Percentiles rank a stretch among this genome's conserved stretches.
phyloP scores from a whole-genome alignment of 2,888 invertebrate genomes.

The Drosophila suboccidentalis region DNA sequence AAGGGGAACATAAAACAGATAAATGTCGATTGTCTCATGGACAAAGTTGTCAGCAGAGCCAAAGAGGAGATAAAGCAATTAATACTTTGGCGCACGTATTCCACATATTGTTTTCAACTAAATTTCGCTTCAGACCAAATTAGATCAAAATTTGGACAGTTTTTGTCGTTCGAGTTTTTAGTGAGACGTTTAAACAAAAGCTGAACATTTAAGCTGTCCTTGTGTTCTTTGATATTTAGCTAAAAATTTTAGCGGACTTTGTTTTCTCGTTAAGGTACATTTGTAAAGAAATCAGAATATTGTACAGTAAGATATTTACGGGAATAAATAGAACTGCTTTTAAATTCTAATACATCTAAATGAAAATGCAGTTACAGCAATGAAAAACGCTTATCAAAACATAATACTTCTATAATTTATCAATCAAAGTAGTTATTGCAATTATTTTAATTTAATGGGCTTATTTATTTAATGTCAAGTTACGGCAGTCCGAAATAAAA shows the following conservation, averaged over 20 bases:
- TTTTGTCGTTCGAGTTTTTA: not conserved
- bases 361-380: too few relatives aligned
- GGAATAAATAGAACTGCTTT: too few relatives aligned
- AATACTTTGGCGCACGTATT: constrained; percentile 19
- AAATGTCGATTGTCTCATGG: constrained; percentile 50
- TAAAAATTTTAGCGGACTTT: not conserved
- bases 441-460: too few relatives aligned
- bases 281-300: too few relatives aligned
- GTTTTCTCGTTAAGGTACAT: too few relatives aligned
- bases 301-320: too few relatives aligned
- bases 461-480: too few relatives aligned
- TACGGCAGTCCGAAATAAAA: too few relatives aligned
- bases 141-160: not conserved
- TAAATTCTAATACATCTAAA: too few relatives aligned
- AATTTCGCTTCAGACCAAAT: not conserved
- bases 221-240: not conserved
- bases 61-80: constrained; percentile 30
- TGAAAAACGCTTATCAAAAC: too few relatives aligned
- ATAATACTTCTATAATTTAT: too few relatives aligned
- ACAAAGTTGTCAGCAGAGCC: constrained; percentile 19
- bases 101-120: constrained; percentile 9
- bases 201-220: not conserved
- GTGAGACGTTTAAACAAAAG: not conserved
- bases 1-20: constrained; percentile 48
- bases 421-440: too few relatives aligned